phyloP scores from a whole-genome alignment of 2,888 invertebrate species.

The Agonum fuliginosum region DNA sequence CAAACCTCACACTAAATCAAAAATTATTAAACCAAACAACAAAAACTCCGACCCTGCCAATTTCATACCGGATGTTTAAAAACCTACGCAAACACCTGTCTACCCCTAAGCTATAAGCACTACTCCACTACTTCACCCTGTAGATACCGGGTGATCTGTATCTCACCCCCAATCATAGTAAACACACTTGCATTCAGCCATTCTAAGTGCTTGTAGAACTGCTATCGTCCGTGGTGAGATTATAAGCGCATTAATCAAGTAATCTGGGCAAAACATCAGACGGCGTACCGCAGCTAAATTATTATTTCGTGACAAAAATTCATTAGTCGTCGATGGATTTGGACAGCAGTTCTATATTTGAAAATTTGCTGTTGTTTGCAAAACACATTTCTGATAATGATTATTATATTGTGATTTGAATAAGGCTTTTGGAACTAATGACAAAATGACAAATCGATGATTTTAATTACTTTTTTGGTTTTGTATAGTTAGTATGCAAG shows the following conservation, averaged over 20 bases:
- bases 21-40: conserved; percentile 37
- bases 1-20: conserved; percentile 35
- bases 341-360: not conserved
- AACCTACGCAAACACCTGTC: conserved; percentile 38
- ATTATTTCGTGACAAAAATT: conserved; percentile 58
- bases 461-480: no score
- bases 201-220: not conserved
- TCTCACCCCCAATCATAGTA: conserved; percentile 12
- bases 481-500: no score
- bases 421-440: not conserved
- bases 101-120: not conserved
- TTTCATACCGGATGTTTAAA: conserved; percentile 24
- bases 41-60: conserved; percentile 17
- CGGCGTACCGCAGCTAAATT: conserved; percentile 47
- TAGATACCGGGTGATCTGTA: not conserved
- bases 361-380: conserved; percentile 18
- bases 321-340: conserved; percentile 39
- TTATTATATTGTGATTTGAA: not conserved
- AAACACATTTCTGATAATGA: conserved; percentile 1
- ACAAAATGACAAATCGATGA: not conserved
- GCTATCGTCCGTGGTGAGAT: conserved; percentile 36
- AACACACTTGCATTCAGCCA: conserved; percentile 24
- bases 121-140: not conserved
- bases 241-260: conserved; percentile 59
- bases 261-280: conserved; percentile 50